phyloP scores from a whole-genome alignment of 2,113 vertebrate species.

The Pomatorhinus ruficollis region DNA sequence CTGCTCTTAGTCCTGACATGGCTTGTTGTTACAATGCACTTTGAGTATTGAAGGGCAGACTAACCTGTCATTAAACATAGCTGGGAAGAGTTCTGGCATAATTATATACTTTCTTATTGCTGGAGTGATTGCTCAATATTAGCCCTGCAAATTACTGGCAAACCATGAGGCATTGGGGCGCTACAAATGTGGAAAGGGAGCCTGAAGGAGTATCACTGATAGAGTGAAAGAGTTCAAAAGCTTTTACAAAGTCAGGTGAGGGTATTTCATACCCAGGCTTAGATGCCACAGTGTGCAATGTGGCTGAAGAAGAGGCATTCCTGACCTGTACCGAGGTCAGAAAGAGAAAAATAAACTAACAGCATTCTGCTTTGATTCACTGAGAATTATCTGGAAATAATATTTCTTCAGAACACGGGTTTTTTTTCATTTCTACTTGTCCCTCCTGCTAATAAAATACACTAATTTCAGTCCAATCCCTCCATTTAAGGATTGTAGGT shows the following conservation, averaged over 20 bases:
- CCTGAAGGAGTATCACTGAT: not conserved
- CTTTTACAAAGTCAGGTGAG: not conserved
- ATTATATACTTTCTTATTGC: not conserved
- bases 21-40: not conserved
- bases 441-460: not conserved
- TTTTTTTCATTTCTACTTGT: not conserved
- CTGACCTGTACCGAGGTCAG: not conserved
- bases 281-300: not conserved
- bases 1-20: not conserved
- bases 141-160: not conserved
- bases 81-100: not conserved
- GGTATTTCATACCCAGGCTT: not conserved
- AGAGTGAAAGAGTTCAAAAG: not conserved
- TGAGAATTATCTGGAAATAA: not conserved
- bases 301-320: not conserved
- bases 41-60: not conserved
- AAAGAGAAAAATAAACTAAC: not conserved
- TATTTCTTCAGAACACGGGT: not conserved
- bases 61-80: not conserved
- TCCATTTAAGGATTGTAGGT: not conserved
- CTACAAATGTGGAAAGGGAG: not conserved
- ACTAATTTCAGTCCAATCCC: not conserved
- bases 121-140: not conserved
- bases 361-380: not conserved
- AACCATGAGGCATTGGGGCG: accelerated